phyloP scores from a whole-genome alignment of 2,888 invertebrate species.

The Ischnura elegans region DNA sequence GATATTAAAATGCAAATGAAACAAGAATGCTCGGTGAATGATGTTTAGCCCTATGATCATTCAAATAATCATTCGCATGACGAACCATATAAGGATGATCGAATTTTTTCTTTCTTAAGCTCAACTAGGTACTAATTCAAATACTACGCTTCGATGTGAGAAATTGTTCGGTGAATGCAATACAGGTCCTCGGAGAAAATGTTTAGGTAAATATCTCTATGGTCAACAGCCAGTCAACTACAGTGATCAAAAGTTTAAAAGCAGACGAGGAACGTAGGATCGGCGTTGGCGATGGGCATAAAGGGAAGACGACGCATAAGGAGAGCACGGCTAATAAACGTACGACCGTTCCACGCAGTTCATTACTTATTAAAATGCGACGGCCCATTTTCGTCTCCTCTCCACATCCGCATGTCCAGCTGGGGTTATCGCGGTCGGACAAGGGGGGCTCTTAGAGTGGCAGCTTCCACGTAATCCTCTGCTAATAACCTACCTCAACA shows the following conservation, averaged over 20 bases:
- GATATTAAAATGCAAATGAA: too few species aligned
- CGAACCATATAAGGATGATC: too few species aligned
- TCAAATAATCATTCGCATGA: too few species aligned
- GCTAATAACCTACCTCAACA: constrained; percentile 18
- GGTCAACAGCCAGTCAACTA: not conserved
- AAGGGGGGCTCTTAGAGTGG: not conserved
- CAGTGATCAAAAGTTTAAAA: not conserved
- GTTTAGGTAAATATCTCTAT: not conserved
- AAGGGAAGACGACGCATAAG: not conserved
- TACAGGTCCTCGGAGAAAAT: too few species aligned
- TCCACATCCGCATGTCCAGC: not conserved
- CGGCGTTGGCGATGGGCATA: not conserved
- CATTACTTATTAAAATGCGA: constrained; percentile 37
- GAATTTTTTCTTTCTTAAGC: too few species aligned
- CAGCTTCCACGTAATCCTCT: constrained; percentile 10
- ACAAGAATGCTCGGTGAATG: too few species aligned
- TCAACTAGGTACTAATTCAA: too few species aligned
- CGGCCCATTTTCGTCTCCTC: not conserved
- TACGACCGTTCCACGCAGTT: not conserved
- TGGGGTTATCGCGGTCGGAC: not conserved
- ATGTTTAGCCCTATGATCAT: too few species aligned
- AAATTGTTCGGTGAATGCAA: too few species aligned
- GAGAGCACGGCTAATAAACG: not conserved
- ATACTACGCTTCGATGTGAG: too few species aligned
- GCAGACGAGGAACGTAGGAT: not conserved